phyloP scores from a whole-genome alignment of 2,888 invertebrate species.

The Eledona agricola region DNA sequence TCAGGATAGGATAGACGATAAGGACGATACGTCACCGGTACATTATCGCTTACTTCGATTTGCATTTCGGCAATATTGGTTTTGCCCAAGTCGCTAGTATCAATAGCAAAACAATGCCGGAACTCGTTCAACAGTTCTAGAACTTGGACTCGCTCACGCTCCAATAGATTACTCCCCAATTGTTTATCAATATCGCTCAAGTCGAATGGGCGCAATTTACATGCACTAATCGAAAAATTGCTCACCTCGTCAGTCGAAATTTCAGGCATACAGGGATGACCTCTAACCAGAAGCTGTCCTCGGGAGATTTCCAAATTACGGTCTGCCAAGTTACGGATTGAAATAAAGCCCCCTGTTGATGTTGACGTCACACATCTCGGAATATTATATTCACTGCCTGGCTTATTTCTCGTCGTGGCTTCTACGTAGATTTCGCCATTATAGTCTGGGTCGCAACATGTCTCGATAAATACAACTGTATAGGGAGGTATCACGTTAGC shows the following conservation, averaged over 20 bases:
- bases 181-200: neutral
- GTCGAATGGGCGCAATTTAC: neutral
- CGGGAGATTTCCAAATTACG: neutral
- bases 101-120: slow-evolving; percentile 33
- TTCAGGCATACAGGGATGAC: neutral
- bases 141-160: neutral
- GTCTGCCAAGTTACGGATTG: slow-evolving; percentile 4
- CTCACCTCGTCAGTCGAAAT: neutral
- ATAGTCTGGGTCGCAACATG: no score
- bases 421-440: no score
- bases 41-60: neutral
- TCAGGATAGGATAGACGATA: slow-evolving; percentile 4
- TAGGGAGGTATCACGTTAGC: no score
- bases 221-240: slow-evolving; percentile 4
- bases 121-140: slow-evolving; percentile 25
- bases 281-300: slow-evolving; percentile 2
- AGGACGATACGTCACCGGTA: slow-evolving; percentile 4
- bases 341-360: no score
- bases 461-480: no score
- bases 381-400: no score
- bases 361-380: no score
- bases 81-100: slow-evolving; percentile 29
- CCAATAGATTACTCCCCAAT: neutral
- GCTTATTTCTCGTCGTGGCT: no score
- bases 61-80: slow-evolving; percentile 26